Evolutionary conservation across 2,888 invertebrate species (phyloP), one percentile per base, ranked within the genome.

Genomic region (Mayetiola destructor): DNA sequence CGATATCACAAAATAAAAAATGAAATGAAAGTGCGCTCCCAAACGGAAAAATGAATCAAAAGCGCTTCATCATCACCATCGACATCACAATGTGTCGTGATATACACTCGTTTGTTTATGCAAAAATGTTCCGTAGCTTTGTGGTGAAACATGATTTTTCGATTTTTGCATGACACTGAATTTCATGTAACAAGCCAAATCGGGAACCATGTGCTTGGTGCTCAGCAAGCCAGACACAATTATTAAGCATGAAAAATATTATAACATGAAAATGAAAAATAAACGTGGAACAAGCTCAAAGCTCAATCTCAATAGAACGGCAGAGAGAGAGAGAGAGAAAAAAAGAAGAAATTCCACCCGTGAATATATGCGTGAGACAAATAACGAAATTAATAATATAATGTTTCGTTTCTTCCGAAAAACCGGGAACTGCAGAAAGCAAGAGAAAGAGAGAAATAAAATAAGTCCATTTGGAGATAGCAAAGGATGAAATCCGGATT

Each of bases 81-180:
- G 27, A 48, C 48, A 48, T 48, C 48, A 48, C 48, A 48, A 48
- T 48, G n/a, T n/a, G 48, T 48, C 48, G 48, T 48, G 48, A 48
- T 48, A n/a, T 27, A 48, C 27, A 27, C 48, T 48, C 48, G 48
- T 48, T 48, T 48, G 48, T 48, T 48, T 27, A 48, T 42, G 42
- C 42, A 48, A 48, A 48, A 48, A 48, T 48, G 27, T 27, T n/a
- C 48, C n/a, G 48, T 27, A 48, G n/a, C n/a, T n/a, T 48, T 48
- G 48, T n/a, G 10, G 18, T 27, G n/a, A 48, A 48, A 42, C 42
- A 48, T 48, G 48, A 27, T 48, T 48, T 48, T 48, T 48, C 48
- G 48, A 48, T 48, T 48, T 23, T 48, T n/a, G 27, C 48, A 48
- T 48, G 48, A 48, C 48, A 48, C 48, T 27, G n/a, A 48, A 48